A percentile compares a stretch with the other conserved stretches of the same genome.
Evolutionary conservation across 2,797 vertebrate species (phyloP).

Genomic region (Rhynchonycteris naso): DNA sequence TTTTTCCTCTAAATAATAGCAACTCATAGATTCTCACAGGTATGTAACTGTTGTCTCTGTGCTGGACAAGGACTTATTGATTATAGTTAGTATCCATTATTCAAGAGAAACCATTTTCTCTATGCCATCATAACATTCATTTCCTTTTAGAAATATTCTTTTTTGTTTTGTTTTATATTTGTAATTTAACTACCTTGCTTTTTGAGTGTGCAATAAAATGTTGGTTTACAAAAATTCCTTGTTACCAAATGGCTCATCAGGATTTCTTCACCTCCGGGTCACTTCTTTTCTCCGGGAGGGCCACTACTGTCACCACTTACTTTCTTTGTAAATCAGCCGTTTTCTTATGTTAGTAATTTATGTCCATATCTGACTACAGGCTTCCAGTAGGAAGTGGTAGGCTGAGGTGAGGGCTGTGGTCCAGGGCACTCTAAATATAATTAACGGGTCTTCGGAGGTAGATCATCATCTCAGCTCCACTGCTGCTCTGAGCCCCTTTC

Average conservation of each 20-base stretch:
- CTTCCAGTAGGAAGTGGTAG: background rate
- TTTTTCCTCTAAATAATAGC: background rate
- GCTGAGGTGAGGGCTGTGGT: background rate
- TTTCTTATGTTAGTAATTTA: background rate
- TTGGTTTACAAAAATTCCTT: background rate
- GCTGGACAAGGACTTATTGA: background rate
- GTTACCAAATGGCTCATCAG: background rate
- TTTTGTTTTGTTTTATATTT: conserved; percentile 22
- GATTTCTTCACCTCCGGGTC: background rate
- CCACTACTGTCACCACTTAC: background rate
- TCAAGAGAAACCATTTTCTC: background rate
- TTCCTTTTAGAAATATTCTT: background rate
- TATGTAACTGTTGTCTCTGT: background rate
- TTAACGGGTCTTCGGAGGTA: background rate
- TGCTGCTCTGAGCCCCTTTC: background rate
- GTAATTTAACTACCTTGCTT: background rate
- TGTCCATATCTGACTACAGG: background rate
- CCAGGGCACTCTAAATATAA: background rate
- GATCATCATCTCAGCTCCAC: background rate
- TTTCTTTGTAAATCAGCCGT: background rate
- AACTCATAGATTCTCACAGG: background rate
- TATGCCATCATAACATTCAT: background rate
- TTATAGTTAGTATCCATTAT: background rate
- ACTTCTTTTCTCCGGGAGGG: background rate
- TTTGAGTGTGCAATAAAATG: background rate